Evolutionary conservation across 2,797 vertebrate genomes (phyloP).

Genomic region (Kryptolebias ocellatus): DNA sequence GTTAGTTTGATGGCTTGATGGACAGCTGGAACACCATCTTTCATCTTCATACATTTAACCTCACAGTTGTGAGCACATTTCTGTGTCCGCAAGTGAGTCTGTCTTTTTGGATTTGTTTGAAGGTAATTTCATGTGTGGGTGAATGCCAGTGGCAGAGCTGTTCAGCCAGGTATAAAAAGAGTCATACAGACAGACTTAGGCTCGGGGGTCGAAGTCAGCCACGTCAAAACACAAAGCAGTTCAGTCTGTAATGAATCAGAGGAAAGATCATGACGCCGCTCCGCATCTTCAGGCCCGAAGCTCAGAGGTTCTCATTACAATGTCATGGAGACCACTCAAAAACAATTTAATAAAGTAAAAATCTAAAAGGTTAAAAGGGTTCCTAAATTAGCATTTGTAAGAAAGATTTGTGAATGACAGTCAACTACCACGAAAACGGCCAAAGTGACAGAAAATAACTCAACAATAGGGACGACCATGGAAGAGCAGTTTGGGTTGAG

Average conservation of each 20-base stretch:
- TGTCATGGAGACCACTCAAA: neutral
- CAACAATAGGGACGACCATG: no score
- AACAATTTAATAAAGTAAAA: neutral
- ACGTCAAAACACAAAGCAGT: slow-evolving; percentile 63
- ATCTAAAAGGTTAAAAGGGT: no score
- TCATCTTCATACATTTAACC: slow-evolving; percentile 18
- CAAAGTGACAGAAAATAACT: no score
- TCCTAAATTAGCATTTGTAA: no score
- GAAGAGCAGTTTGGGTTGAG: no score
- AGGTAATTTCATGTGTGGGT: slow-evolving; percentile 34
- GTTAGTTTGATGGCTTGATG: slow-evolving; percentile 16
- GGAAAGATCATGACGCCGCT: slow-evolving; percentile 53
- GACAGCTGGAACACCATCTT: slow-evolving; percentile 11
- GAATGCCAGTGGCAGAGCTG: slow-evolving; percentile 48
- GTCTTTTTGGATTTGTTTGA: slow-evolving; percentile 44
- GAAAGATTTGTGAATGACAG: no score
- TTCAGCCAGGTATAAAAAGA: slow-evolving; percentile 63
- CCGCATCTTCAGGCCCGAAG: slow-evolving; percentile 51
- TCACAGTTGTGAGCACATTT: neutral
- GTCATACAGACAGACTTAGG: slow-evolving; percentile 48
- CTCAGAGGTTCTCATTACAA: no score
- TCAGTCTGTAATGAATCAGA: slow-evolving; percentile 66
- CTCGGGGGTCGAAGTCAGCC: slow-evolving; percentile 47
- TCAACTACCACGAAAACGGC: no score
- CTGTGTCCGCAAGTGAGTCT: slow-evolving; percentile 3